A percentile compares a stretch with the other conserved stretches of the same genome.
Evolutionary conservation across 2,888 invertebrate genomes (phyloP).

Genomic region (Zygaena filipendulae): DNA sequence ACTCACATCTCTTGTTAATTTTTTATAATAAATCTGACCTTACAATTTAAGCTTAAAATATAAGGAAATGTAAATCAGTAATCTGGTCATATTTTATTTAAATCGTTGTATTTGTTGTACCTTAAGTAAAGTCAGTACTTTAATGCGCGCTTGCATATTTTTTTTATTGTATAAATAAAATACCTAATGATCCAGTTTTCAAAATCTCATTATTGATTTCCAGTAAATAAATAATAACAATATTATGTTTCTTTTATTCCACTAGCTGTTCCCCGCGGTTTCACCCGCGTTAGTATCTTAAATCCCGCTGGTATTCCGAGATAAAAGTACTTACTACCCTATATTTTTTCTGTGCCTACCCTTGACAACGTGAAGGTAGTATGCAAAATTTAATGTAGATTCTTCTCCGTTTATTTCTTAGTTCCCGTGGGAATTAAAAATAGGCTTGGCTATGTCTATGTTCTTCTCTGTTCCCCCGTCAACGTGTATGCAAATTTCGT

Average conservation of each 20-base stretch:
- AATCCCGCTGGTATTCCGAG: no score
- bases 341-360: no score
- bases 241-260: conserved; percentile 24
- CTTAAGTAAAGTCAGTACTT: conserved; percentile 49
- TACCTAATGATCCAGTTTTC: conserved; percentile 55
- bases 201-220: conserved; percentile 65
- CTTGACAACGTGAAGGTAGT: no score
- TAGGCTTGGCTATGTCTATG: not conserved
- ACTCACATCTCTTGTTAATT: conserved; percentile 63
- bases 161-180: conserved; percentile 60
- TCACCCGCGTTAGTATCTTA: no score
- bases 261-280: no score
- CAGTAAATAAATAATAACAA: conserved; percentile 63
- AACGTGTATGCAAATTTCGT: no score
- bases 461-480: not conserved
- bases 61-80: conserved; percentile 60
- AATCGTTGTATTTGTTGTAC: conserved; percentile 61
- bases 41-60: conserved; percentile 54
- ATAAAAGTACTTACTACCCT: no score
- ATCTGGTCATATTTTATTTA: conserved; percentile 69
- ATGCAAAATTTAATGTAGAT: no score
- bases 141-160: conserved; percentile 59
- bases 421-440: no score
- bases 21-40: conserved; percentile 59
- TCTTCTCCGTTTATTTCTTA: no score